Evolutionary conservation across 2,888 invertebrate genomes (phyloP), one percentile per base, ranked within the genome.

Genomic region (Zootermopsis nevadensis): DNA sequence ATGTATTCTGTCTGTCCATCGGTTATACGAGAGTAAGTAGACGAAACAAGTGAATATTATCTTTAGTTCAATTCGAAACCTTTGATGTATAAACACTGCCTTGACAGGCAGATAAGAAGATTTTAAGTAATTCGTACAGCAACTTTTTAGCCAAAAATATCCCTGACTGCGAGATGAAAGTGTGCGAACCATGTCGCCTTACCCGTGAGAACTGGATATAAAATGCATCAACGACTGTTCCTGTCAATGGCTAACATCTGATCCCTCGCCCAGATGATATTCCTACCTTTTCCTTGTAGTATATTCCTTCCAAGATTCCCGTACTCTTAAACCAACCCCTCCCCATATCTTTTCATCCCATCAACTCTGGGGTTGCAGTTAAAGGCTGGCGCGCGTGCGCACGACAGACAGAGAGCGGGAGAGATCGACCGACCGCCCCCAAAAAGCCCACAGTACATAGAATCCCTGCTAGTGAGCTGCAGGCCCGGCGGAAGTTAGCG

Each of bases 221-320:
- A 60, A 60, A 27, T n/a, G n/a, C n/a, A 60, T n/a, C 60, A 66
- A 27, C 12, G 33, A 27, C 30, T 69, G 69, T 69, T 31, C 69
- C 69, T 27, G 7, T 33, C 69, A n/a, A 69, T 69, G 33, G 33
- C 33, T 69, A 33, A 69, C 69, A 8, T 69, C 8, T 69, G 69
- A 69, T 33, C 69, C 33, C 33, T 15, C 27, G 24, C 33, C 33
- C 15, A 27, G 4, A 69, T 69, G 33, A 30, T 6, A 69, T 27
- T n/a, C 33, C 33, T 69, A 30, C 33, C 33, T 33, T 69, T 33
- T 33, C 33, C 30, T 69, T 33, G 69, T 69, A 69, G n/a, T 33
- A 33, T 33, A n/a, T 69, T 69, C 69, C 69, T 33, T 33, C 69
- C 69, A 69, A 60, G 60, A 30, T 69, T 69, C 31, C 33, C 33